These are phyloP conservation scores for Enteromius trimaculatus DNA, from an alignment of 2,797 vertebrate species.

Conservation along the genomic window DNA sequence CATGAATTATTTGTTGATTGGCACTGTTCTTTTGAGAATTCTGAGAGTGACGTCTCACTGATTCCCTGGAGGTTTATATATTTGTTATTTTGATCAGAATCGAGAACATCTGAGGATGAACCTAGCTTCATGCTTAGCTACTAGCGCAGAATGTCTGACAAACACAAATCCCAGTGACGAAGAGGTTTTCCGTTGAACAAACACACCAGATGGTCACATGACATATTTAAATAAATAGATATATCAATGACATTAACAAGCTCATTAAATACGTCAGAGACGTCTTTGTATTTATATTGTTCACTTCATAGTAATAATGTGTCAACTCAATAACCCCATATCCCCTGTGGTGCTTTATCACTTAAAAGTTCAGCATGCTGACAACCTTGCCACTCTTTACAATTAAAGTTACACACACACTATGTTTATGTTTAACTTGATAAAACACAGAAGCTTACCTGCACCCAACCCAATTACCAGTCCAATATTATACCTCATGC, in stretches of 20 bases:
- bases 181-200: background rate
- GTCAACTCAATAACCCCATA: constrained; percentile 23
- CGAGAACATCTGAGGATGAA: constrained; percentile 22
- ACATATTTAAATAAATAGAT: background rate
- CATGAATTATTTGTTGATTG: constrained; percentile 26
- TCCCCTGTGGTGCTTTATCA: constrained; percentile 9
- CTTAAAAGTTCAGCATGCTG: constrained; percentile 17
- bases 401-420: constrained; percentile 48
- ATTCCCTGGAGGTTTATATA: constrained; percentile 3
- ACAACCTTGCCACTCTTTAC: constrained; percentile 7
- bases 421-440: constrained; percentile 54
- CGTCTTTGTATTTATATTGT: background rate
- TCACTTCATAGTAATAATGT: background rate
- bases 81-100: constrained; percentile 5
- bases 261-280: background rate
- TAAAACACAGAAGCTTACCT: constrained; percentile 43
- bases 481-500: constrained; percentile 9
- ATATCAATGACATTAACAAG: background rate
- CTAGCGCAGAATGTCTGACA: background rate
- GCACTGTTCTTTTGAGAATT: constrained; percentile 31
- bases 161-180: background rate
- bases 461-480: constrained; percentile 23
- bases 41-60: background rate
- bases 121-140: background rate
- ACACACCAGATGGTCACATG: constrained; percentile 16